phyloP scores from a whole-genome alignment of 2,797 vertebrate species.

The Vultur gryphus region DNA sequence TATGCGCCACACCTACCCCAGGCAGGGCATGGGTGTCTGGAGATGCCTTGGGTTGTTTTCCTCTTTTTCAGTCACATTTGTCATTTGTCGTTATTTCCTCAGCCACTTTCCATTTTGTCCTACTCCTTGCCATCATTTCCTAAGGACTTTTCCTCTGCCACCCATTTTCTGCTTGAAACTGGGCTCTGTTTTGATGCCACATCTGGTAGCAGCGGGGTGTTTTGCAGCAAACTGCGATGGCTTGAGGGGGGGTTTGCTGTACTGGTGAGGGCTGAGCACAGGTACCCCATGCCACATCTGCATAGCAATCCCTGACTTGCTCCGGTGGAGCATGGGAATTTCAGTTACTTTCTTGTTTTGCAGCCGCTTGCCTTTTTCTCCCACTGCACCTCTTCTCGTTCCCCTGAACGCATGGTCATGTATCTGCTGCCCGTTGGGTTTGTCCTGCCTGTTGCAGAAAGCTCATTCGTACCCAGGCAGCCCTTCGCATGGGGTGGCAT shows the following conservation, averaged over 20 bases:
- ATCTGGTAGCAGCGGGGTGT: not conserved
- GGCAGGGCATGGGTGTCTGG: not conserved
- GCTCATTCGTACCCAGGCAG: not conserved
- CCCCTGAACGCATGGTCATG: accelerated
- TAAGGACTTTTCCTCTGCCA: not conserved
- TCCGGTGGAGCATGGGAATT: accelerated
- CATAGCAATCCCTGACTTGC: not conserved
- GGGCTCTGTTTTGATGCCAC: not conserved
- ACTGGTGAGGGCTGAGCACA: accelerated
- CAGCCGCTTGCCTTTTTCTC: not conserved
- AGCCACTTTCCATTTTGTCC: not conserved
- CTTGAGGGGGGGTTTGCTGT: not conserved
- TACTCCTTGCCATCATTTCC: accelerated
- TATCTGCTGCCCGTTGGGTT: not conserved
- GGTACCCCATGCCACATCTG: accelerated
- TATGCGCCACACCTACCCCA: not conserved
- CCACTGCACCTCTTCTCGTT: not conserved
- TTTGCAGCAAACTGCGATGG: not conserved
- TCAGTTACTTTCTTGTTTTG: not conserved
- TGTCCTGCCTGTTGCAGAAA: not conserved
- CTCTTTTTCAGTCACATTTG: not conserved
- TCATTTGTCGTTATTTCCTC: not conserved
- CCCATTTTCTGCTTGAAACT: not conserved
- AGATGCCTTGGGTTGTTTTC: not conserved
- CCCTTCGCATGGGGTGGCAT: accelerated